phyloP scores from a whole-genome alignment of 1,140 invertebrate genomes.

The Drosophila gunungcola region DNA sequence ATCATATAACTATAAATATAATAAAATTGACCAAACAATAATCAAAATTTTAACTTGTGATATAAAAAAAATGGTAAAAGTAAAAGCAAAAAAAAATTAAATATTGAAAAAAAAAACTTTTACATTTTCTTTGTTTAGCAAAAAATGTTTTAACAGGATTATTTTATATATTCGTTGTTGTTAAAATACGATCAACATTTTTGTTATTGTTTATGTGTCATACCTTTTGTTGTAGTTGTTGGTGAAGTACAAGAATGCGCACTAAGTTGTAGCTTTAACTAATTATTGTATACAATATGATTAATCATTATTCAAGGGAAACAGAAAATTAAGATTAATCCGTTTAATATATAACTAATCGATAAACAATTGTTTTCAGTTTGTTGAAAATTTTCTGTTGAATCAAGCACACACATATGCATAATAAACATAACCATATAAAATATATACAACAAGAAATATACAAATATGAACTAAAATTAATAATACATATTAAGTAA shows the following conservation, averaged over 20 bases:
- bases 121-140: constrained; percentile 51
- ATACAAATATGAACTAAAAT: constrained; percentile 58
- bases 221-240: constrained; percentile 71
- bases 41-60: constrained; percentile 84
- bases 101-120: constrained; percentile 30
- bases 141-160: constrained; percentile 23
- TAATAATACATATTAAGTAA: constrained; percentile 69
- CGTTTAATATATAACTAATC: constrained; percentile 26
- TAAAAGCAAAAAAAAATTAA: constrained; percentile 39
- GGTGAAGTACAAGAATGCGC: constrained; percentile 71
- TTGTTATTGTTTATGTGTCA: constrained; percentile 70
- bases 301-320: constrained; percentile 16
- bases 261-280: constrained; percentile 82
- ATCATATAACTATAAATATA: constrained; percentile 46
- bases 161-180: constrained; percentile 39
- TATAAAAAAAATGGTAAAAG: constrained; percentile 69
- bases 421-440: constrained; percentile 50
- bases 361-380: constrained; percentile 60
- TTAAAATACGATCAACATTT: constrained; percentile 30
- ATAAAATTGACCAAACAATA: constrained; percentile 83
- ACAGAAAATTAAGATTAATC: constrained; percentile 6
- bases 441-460: constrained; percentile 47
- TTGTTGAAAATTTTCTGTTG: constrained; percentile 57
- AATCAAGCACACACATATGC: constrained; percentile 47
- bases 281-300: constrained; percentile 41